A percentile compares a stretch with the other conserved stretches of the same genome.
phyloP scores from a whole-genome alignment of 2,888 invertebrate genomes.

The Diarsia brunnea region DNA sequence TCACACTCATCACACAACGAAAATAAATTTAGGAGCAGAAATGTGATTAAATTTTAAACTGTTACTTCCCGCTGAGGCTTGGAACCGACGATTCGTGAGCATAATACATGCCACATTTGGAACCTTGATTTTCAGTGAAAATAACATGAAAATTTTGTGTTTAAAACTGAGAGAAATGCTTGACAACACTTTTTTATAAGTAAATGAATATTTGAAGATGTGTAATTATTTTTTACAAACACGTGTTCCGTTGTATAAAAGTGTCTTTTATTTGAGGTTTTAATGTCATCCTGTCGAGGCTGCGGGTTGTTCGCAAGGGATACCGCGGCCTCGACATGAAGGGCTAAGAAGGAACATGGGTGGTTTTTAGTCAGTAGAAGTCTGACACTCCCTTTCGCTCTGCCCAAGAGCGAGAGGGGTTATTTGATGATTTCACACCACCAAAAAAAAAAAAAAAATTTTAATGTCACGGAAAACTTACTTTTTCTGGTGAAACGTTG shows the following conservation, averaged over 20 bases:
- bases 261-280: not conserved
- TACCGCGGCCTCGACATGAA: too few relatives aligned
- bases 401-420: too few relatives aligned
- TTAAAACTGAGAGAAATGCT: constrained; percentile 10
- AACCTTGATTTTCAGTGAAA: constrained; percentile 31
- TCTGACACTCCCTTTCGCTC: too few relatives aligned
- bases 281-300: too few relatives aligned
- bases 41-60: constrained; percentile 66
- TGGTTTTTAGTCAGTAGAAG: too few relatives aligned
- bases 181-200: constrained; percentile 8
- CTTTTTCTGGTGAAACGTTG: not conserved
- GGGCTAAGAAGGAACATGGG: too few relatives aligned
- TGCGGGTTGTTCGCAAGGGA: too few relatives aligned
- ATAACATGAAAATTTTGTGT: constrained; percentile 6
- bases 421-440: too few relatives aligned
- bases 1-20: constrained; percentile 44
- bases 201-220: not conserved
- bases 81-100: constrained; percentile 44
- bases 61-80: constrained; percentile 43
- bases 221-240: not conserved
- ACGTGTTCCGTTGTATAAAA: not conserved
- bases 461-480: not conserved
- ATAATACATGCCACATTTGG: constrained; percentile 49
- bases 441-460: too few relatives aligned
- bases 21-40: constrained; percentile 57